Conservation (phyloP, 2,113 vertebrate genomes). For the Emydura subglobosa region DNA sequence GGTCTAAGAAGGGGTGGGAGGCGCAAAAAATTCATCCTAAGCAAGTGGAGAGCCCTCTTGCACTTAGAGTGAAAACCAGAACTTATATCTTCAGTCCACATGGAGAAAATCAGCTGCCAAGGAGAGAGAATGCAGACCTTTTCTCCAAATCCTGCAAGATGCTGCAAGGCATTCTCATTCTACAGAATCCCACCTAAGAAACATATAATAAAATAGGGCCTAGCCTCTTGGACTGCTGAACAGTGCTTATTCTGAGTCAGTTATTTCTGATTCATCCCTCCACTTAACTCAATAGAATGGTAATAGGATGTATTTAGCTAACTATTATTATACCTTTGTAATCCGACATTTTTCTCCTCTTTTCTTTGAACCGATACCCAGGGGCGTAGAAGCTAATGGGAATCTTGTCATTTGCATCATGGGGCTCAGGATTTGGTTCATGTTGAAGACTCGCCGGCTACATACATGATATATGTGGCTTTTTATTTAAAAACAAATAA, state of each 20-base stretch:
- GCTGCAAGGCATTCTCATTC: neutral
- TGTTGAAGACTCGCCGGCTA: neutral
- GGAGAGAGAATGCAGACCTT: neutral
- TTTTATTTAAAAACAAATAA: neutral
- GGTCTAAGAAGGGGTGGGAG: too few relatives aligned
- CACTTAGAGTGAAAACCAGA: neutral
- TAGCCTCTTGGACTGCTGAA: neutral
- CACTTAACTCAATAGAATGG: neutral
- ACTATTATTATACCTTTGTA: neutral
- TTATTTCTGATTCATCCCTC: neutral
- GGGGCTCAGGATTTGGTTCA: neutral
- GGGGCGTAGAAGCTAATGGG: neutral
- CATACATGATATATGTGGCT: neutral
- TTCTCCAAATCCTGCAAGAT: neutral
- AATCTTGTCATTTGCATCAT: neutral
- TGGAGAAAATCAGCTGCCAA: neutral
- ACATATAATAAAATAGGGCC: neutral
- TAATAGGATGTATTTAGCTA: neutral
- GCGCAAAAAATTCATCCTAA: neutral
- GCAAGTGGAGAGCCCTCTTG: neutral
- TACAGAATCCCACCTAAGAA: neutral
- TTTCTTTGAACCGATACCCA: neutral
- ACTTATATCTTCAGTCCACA: neutral
- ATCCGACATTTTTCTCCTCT: neutral
- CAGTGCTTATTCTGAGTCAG: neutral